Base-by-base conservation (phyloP, 2,113 vertebrate genomes). In the Nerophis ophidion region DNA sequence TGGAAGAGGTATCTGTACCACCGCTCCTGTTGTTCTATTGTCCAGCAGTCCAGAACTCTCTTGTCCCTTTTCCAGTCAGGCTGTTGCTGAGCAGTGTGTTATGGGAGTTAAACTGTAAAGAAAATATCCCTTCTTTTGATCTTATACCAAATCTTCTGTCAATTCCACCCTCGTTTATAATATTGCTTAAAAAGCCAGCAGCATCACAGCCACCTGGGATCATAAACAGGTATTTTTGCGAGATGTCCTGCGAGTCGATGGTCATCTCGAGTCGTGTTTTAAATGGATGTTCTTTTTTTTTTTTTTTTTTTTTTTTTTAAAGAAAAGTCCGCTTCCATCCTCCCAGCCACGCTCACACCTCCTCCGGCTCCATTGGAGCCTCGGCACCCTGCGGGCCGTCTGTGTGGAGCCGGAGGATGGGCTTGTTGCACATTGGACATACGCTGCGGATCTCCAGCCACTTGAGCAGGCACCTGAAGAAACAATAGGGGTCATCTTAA, bases 361-460 rank as follows among this genome's bases (percentile, higher is more conserved):
- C 91, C 74, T 92, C 89, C 1, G 88, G 85, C 74, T 90, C 88
- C 81, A 88, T 80, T 5, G 87, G 87, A 4, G 84, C 88, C 70
- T 91, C 91, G 0, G 88, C 81, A 7, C 87, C 87, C 66, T 87
- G 89, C 4, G 86, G 79, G 40, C 83, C 46, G 0, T 89, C 85
- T 13, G 81, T 78, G 81, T 90, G 88, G 36, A 91, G 81, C 68
- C 90, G 81, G 58, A 89, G 84, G 77, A 91, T 92, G 63, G 89
- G 90, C 52, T 91, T 92, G 86, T 92, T 92, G 59, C 91, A 92
- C 91, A 91, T 91, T 14, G 90, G 91, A 65, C 91, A 92, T 61
- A 91, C 89, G 45, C 90, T 92, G 70, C 90, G 91, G 66, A 92
- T 92, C 84, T 92, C 91, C 73, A 92, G 81, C 91, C 91, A 92